A percentile compares a stretch with the other conserved stretches of the same genome.
phyloP scores from a whole-genome alignment of 2,113 vertebrate species.

The Notarius quadriscutis region DNA sequence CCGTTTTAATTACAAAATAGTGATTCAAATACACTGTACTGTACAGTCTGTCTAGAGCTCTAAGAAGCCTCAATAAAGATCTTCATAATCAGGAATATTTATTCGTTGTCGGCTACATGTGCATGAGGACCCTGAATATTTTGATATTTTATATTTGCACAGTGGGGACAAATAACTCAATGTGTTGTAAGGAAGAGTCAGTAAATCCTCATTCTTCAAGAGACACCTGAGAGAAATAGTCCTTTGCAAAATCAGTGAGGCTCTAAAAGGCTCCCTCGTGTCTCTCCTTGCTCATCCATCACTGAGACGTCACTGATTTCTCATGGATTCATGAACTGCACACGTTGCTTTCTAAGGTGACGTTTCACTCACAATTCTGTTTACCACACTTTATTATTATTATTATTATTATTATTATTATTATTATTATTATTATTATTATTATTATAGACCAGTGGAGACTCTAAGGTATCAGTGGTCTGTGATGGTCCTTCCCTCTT shows the following conservation, averaged over 20 bases:
- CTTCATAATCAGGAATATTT: background rate
- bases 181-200: background rate
- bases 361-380: background rate
- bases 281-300: constrained; percentile 13
- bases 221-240: background rate
- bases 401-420: too few species aligned
- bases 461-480: too few species aligned
- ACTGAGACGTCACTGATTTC: background rate
- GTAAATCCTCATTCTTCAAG: constrained; percentile 30
- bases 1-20: background rate
- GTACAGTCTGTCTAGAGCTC: background rate
- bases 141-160: background rate
- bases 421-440: too few species aligned
- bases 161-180: background rate
- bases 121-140: background rate
- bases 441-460: too few species aligned
- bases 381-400: background rate
- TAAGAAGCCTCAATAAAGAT: background rate
- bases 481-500: too few species aligned
- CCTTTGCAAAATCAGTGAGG: constrained; percentile 15
- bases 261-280: background rate
- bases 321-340: background rate
- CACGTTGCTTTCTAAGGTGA: background rate
- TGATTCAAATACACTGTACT: background rate
- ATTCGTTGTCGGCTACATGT: background rate